Evolutionary conservation across 1,140 invertebrate genomes (phyloP), one percentile per base, ranked within the genome.

Genomic region (Andrena cerasifolii): DNA sequence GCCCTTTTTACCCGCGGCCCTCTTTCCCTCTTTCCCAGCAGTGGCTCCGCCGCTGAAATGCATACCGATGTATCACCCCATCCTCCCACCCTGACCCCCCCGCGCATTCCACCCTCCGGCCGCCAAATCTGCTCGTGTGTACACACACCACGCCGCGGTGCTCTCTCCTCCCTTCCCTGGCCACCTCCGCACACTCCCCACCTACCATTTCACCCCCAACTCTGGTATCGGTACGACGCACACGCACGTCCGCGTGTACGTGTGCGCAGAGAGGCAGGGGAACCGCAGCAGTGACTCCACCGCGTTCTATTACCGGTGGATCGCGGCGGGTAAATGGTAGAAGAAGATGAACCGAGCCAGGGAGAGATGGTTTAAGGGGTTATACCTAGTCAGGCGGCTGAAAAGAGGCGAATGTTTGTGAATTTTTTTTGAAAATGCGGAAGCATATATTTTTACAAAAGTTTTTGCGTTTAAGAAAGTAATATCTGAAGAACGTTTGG

Each of bases 31-130:
- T 82, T 86, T 77, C 59, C 73, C 77, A 65, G 10, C 61, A 67
- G 31, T 4, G 51, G 80, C 82, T 87, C 86, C 72, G 79, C 78
- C 80, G 78, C 83, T 87, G 89, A 87, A 89, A 90, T 89, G 87
- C 87, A 89, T 89, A 89, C 87, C 86, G 84, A 89, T 89, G 88
- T 89, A 89, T 88, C 84, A 84, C 87, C 83, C 76, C 83, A 76
- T 77, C 74, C 63, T 49, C 63, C 61, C 82, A 80, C 56, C 51
- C 61, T 18, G 18, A 16, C 21, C 14, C 24, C 36, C 71, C 70
- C 62, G 26, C 49, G 21, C n/a, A 51, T 70, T 59, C 66, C 65
- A 79, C 54, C 79, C 81, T n/a, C 28, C 66, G 0, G 26, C 28
- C 24, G 16, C 33, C 14, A 59, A 76, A 77, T 83, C 75, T n/a